These are phyloP conservation scores for Cavia porcellus DNA, from an alignment of 2,113 vertebrate genomes.

Conservation along the genomic window DNA sequence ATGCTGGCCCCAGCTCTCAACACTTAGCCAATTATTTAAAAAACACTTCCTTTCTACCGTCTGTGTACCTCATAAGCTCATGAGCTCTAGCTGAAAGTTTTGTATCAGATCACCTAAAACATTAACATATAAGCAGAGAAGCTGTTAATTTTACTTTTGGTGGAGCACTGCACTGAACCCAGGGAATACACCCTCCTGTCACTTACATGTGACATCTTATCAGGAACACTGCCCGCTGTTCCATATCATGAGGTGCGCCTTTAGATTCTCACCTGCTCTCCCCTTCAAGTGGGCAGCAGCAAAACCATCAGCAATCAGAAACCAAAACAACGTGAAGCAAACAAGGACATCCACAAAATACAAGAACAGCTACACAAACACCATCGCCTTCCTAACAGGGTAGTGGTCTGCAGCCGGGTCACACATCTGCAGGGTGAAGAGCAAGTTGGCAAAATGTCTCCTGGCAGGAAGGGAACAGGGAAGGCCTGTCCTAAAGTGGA, in stretches of 20 bases:
- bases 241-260: background rate
- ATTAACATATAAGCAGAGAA: background rate
- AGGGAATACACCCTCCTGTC: background rate
- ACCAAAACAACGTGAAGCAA: background rate
- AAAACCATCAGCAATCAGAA: background rate
- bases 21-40: constrained; percentile 25
- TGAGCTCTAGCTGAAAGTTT: background rate
- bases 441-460: constrained; percentile 48
- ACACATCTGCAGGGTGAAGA: constrained; percentile 66
- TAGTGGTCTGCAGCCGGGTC: background rate
- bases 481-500: constrained; percentile 66
- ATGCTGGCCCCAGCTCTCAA: too few relatives aligned
- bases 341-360: background rate
- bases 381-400: background rate
- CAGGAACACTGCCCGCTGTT: background rate
- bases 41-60: background rate
- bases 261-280: background rate
- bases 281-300: background rate
- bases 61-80: background rate
- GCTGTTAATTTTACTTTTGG: constrained; percentile 12
- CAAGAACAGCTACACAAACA: background rate
- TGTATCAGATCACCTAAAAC: background rate
- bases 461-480: constrained; percentile 58
- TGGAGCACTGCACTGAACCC: background rate
- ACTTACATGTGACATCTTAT: background rate